phyloP scores from a whole-genome alignment of 2,888 invertebrate genomes.

The Orchesellides sinensis region DNA sequence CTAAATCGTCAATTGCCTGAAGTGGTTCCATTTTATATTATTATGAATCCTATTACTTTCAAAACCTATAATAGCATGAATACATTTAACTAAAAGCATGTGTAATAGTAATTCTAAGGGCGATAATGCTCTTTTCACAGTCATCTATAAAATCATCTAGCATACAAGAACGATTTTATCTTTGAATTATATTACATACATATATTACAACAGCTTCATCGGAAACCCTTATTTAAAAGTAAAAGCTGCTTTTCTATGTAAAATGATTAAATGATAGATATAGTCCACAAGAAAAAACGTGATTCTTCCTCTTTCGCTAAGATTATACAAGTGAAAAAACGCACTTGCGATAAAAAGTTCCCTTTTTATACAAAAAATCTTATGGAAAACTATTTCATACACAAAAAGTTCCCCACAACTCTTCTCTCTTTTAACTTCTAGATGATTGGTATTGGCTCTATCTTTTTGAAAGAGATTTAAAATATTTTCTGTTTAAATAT shows the following conservation, averaged over 20 bases:
- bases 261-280: too few relatives aligned
- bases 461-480: neutral
- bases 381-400: constrained; percentile 31
- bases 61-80: neutral
- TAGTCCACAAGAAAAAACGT: constrained; percentile 25
- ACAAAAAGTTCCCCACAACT: constrained; percentile 30
- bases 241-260: too few relatives aligned
- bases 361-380: constrained; percentile 32
- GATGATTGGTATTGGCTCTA: neutral
- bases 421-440: constrained; percentile 15
- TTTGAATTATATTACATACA: too few relatives aligned
- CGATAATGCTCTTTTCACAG: neutral
- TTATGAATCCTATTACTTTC: constrained; percentile 20
- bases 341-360: constrained; percentile 37
- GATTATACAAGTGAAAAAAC: constrained; percentile 31
- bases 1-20: constrained; percentile 82
- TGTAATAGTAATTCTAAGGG: constrained; percentile 28
- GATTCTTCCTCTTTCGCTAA: constrained; percentile 17
- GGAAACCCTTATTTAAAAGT: too few relatives aligned
- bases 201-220: too few relatives aligned
- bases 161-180: constrained; percentile 8
- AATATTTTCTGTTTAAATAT: constrained; percentile 25
- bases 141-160: constrained; percentile 47
- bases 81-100: constrained; percentile 49
- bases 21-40: constrained; percentile 71